Percentiles rank a stretch among this genome's conserved stretches.
These are phyloP conservation scores for Epizoanthus illoricatus DNA, from an alignment of 92 coral and sea anemone species.

Conservation along the genomic window DNA sequence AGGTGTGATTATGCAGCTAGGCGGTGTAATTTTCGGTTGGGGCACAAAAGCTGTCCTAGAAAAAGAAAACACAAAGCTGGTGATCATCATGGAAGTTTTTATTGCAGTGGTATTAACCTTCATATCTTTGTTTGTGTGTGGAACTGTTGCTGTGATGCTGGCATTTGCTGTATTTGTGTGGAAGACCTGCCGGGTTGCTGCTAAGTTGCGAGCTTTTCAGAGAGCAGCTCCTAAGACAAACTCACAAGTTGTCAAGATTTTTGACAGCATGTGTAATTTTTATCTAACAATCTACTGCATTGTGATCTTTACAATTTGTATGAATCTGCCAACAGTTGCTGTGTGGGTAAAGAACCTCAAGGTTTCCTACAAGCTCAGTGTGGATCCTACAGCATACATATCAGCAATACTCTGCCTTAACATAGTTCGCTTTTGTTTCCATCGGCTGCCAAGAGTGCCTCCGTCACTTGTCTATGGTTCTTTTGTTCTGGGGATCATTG, in stretches of 20 bases:
- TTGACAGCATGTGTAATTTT: constrained; percentile 61
- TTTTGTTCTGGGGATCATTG: constrained; percentile 66
- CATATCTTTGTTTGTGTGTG: constrained; percentile 66
- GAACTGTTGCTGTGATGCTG: constrained; percentile 62
- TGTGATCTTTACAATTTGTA: constrained; percentile 44
- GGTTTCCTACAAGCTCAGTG: constrained; percentile 46
- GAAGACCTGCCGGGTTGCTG: constrained; percentile 59
- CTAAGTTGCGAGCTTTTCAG: constrained; percentile 51
- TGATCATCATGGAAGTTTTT: constrained; percentile 46
- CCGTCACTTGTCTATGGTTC: constrained; percentile 71
- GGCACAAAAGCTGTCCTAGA: constrained; percentile 30
- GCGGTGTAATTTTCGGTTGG: constrained; percentile 61
- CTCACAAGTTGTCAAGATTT: constrained; percentile 25
- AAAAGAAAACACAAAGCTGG: constrained; percentile 35
- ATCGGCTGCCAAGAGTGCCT: constrained; percentile 64
- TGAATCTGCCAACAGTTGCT: constrained; percentile 63
- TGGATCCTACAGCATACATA: constrained; percentile 69
- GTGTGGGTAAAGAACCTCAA: constrained; percentile 69
- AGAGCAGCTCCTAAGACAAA: constrained; percentile 35
- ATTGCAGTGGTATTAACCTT: constrained; percentile 37
- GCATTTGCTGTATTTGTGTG: constrained; percentile 61
- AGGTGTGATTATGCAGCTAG: constrained; percentile 58
- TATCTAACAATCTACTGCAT: constrained; percentile 63
- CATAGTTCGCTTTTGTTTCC: constrained; percentile 56
- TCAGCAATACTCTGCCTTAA: constrained; percentile 69